Evolutionary conservation across 2,113 vertebrate genomes (phyloP).

Genomic region (Hassar affinis): DNA sequence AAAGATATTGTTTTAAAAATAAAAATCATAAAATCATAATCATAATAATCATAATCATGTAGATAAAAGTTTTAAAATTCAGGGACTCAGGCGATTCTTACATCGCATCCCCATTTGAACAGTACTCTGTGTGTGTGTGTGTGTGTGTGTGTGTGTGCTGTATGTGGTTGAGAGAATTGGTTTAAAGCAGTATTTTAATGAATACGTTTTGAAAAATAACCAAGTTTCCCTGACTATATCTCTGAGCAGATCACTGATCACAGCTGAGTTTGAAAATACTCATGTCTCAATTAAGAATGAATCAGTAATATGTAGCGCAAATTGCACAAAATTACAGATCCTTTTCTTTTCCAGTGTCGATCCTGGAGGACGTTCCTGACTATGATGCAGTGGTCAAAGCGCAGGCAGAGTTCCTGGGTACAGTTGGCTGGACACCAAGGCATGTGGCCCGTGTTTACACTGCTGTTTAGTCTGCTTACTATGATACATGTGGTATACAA

Average conservation of each 20-base stretch:
- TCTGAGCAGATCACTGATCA: neutral
- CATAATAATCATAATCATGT: neutral
- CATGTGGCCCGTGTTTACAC: constrained; percentile 45
- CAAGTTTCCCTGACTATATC: neutral
- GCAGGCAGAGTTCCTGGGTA: constrained; percentile 76
- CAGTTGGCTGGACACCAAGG: constrained; percentile 81
- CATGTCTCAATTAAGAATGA: neutral
- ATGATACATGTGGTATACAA: neutral
- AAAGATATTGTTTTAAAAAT: neutral
- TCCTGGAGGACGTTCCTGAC: constrained; percentile 79
- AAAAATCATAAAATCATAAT: neutral
- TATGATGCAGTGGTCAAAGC: constrained; percentile 77
- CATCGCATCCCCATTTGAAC: neutral
- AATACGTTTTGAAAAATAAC: neutral
- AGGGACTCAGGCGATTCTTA: neutral
- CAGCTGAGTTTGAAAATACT: too few species aligned
- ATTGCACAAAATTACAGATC: neutral
- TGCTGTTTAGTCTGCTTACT: neutral
- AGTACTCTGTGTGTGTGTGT: neutral
- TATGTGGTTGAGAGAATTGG: neutral
- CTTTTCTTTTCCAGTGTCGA: constrained; percentile 60
- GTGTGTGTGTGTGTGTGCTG: neutral
- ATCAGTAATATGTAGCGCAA: neutral
- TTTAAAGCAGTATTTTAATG: neutral
- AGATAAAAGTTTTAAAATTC: neutral